phyloP scores from a whole-genome alignment of 2,797 vertebrate species.

The Oceanodroma leucorhoa region DNA sequence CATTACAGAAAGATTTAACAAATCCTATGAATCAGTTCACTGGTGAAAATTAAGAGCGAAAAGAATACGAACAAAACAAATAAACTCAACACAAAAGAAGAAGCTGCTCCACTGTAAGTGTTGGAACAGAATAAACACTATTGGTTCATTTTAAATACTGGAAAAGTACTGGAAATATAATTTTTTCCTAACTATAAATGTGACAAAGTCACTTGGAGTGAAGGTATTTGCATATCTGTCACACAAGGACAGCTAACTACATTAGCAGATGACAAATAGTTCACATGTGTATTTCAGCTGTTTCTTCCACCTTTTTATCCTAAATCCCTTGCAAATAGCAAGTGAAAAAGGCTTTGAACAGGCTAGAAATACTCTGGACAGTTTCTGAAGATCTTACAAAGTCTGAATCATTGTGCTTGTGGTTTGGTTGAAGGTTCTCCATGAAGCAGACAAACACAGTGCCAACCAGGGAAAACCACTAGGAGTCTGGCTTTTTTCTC shows the following conservation, averaged over 20 bases:
- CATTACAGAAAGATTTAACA: not conserved
- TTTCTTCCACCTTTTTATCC: not conserved
- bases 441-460: not conserved
- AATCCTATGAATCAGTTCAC: not conserved
- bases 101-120: not conserved
- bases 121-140: not conserved
- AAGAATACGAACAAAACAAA: not conserved
- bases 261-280: not conserved
- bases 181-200: not conserved
- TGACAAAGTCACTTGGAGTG: not conserved
- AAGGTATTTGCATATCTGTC: not conserved
- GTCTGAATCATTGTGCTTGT: not conserved
- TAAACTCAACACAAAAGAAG: not conserved
- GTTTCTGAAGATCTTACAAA: not conserved
- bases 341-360: not conserved
- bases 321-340: not conserved
- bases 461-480: not conserved
- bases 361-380: not conserved
- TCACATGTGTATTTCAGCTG: not conserved
- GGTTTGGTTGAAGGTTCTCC: not conserved
- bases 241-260: not conserved
- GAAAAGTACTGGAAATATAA: not conserved
- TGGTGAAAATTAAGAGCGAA: not conserved
- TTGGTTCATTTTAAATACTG: not conserved
- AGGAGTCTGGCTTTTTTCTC: not conserved